These are phyloP conservation scores for Drosophila paramelanica DNA, from an alignment of 2,888 invertebrate species.

Conservation along the genomic window DNA sequence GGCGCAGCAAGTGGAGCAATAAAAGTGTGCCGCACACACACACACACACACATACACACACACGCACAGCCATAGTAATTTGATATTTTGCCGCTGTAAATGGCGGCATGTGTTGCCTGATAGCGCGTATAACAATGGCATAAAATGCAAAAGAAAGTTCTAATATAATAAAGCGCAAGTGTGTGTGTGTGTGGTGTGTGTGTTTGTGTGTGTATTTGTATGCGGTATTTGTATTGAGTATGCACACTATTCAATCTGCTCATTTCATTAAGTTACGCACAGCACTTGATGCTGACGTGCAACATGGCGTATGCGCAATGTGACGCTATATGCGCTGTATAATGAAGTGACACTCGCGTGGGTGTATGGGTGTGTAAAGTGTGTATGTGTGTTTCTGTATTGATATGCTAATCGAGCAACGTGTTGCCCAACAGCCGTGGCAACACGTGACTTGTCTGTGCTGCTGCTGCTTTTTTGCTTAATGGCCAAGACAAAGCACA, in stretches of 20 bases:
- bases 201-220: conserved; percentile 18
- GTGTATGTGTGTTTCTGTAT: conserved; percentile 54
- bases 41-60: conserved; percentile 15
- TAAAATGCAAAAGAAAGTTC: conserved; percentile 44
- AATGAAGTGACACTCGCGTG: conserved; percentile 72
- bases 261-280: conserved; percentile 77
- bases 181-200: conserved; percentile 5
- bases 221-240: conserved; percentile 21
- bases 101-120: conserved; percentile 70
- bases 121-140: conserved; percentile 56
- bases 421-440: conserved; percentile 54
- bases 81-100: conserved; percentile 69
- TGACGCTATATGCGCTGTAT: conserved; percentile 68
- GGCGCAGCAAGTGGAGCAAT: conserved; percentile 61
- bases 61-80: conserved; percentile 50
- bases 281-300: conserved; percentile 57
- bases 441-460: conserved; percentile 59
- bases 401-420: conserved; percentile 81
- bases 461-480: conserved; percentile 39
- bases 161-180: conserved; percentile 72
- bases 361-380: conserved; percentile 15
- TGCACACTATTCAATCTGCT: conserved; percentile 76
- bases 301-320: conserved; percentile 71
- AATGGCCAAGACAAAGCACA: conserved; percentile 74
- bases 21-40: conserved; percentile 49